These are phyloP conservation scores for Athetis lepigone DNA, from an alignment of 2,888 invertebrate species.

Conservation along the genomic window DNA sequence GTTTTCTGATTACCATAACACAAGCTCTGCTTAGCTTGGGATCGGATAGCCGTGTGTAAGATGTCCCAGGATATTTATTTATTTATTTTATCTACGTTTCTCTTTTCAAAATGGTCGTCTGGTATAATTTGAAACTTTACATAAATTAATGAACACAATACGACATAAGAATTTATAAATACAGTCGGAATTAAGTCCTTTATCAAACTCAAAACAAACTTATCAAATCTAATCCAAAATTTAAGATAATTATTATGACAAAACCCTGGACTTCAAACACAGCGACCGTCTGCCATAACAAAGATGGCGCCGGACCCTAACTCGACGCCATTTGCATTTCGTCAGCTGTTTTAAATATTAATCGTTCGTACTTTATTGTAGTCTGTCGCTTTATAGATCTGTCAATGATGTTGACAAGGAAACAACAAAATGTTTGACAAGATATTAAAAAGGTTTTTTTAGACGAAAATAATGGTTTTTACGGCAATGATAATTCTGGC, in stretches of 20 bases:
- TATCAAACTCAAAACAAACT: not conserved
- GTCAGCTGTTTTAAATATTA: slow-evolving; percentile 82
- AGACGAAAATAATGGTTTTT: not conserved
- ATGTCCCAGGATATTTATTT: too few relatives aligned
- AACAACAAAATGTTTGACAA: too few relatives aligned
- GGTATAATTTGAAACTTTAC: too few relatives aligned
- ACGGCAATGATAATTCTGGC: too few relatives aligned
- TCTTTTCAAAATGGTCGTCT: too few relatives aligned
- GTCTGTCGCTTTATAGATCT: slow-evolving; percentile 53
- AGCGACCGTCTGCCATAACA: slow-evolving; percentile 39
- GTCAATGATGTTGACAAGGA: slow-evolving; percentile 43
- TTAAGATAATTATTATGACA: slow-evolving; percentile 7
- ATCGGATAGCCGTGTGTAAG: too few relatives aligned
- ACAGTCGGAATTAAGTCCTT: not conserved
- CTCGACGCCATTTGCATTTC: slow-evolving; percentile 75
- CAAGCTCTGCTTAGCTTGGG: too few relatives aligned
- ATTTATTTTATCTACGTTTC: too few relatives aligned
- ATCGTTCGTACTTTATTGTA: slow-evolving; percentile 75
- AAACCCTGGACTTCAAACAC: slow-evolving; percentile 32
- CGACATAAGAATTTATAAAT: too few relatives aligned
- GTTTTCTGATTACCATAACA: too few relatives aligned
- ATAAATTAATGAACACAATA: too few relatives aligned
- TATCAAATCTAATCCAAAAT: not conserved
- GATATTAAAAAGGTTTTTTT: slow-evolving; percentile 7
- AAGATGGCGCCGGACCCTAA: slow-evolving; percentile 66